phyloP scores from a whole-genome alignment of 2,113 vertebrate genomes.

The Ophiodon elongatus region DNA sequence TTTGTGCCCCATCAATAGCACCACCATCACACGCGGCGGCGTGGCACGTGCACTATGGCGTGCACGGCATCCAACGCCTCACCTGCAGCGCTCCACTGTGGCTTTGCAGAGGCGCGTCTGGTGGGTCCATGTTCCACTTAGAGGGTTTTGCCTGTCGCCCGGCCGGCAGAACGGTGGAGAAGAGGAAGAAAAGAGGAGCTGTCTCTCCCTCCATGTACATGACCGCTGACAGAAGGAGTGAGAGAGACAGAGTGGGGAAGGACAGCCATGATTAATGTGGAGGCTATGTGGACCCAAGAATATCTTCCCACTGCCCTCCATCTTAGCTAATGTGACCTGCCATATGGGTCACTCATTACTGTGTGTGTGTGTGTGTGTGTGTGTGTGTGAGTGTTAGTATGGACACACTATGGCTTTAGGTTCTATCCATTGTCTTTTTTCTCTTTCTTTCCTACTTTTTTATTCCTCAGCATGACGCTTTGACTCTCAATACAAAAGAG shows the following conservation, averaged over 20 bases:
- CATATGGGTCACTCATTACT: slow-evolving; percentile 76
- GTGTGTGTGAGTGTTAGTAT: background rate
- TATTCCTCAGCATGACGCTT: background rate
- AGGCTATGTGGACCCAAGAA: slow-evolving; percentile 76
- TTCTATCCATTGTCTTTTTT: slow-evolving; percentile 1
- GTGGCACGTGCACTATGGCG: background rate
- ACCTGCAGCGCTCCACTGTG: slow-evolving; percentile 27
- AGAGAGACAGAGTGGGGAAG: slow-evolving; percentile 63
- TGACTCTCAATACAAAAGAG: slow-evolving; percentile 9
- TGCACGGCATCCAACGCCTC: slow-evolving; percentile 9
- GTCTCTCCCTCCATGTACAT: slow-evolving; percentile 56
- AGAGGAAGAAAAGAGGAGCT: slow-evolving; percentile 39
- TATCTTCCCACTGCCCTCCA: slow-evolving; percentile 77
- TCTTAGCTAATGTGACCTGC: slow-evolving; percentile 81
- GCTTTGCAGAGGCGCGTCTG: no score
- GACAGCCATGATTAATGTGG: slow-evolving; percentile 78
- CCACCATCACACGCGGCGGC: background rate
- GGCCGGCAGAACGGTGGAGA: slow-evolving; percentile 11
- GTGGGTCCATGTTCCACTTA: slow-evolving; percentile 42
- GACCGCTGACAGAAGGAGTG: slow-evolving; percentile 67
- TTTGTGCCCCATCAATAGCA: background rate
- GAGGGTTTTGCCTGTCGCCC: slow-evolving; percentile 27
- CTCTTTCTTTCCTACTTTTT: background rate
- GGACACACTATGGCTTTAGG: slow-evolving; percentile 13
- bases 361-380: slow-evolving; percentile 41